These are phyloP conservation scores for Heliconius ismenius DNA, from an alignment of 2,888 invertebrate genomes.

Conservation along the genomic window DNA sequence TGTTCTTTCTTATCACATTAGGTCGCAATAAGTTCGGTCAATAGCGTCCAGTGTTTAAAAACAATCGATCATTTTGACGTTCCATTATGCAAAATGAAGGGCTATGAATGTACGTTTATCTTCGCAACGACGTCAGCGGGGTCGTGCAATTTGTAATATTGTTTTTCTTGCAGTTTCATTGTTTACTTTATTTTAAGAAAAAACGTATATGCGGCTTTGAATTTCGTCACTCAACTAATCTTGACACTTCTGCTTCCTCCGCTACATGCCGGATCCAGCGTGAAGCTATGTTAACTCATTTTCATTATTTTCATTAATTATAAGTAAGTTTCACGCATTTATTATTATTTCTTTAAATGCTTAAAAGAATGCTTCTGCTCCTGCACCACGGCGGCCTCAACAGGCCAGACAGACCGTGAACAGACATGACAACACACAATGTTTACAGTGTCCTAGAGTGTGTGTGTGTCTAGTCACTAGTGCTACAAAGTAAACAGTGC, in stretches of 20 bases:
- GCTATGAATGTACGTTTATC: conserved; percentile 25
- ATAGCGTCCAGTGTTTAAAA: conserved; percentile 14
- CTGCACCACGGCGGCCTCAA: neutral
- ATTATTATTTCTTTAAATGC: neutral
- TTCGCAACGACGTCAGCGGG: conserved; percentile 10
- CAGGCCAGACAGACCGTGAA: too few relatives aligned
- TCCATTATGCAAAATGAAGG: conserved; percentile 24
- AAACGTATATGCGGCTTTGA: too few relatives aligned
- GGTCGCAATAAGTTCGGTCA: neutral
- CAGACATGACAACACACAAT: neutral
- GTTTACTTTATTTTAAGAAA: neutral
- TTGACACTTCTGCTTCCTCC: too few relatives aligned
- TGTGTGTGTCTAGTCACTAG: neutral
- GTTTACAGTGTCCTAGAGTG: neutral
- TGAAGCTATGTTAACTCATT: too few relatives aligned
- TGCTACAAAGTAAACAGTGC: neutral
- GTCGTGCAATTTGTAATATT: neutral
- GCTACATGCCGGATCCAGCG: too few relatives aligned
- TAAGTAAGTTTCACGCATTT: neutral
- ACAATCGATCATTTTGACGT: conserved; percentile 30
- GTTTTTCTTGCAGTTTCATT: neutral
- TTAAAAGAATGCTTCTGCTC: neutral
- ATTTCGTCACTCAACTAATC: too few relatives aligned
- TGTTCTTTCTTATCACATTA: neutral
- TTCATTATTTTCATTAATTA: neutral